phyloP scores from a whole-genome alignment of 2,113 vertebrate species.

The Zosterops pallidus region DNA sequence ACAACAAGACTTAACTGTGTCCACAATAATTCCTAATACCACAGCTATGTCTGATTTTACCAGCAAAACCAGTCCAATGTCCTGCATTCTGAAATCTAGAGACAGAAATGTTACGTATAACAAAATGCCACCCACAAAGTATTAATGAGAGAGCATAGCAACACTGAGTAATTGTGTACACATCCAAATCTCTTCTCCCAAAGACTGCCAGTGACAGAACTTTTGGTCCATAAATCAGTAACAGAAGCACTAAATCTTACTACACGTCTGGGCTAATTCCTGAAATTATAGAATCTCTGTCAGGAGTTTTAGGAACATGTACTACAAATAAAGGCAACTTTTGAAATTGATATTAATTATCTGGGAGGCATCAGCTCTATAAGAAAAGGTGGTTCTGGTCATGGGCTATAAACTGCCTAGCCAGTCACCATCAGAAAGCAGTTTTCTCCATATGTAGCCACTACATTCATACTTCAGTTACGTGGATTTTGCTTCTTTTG shows the following conservation, averaged over 20 bases:
- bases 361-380: not conserved
- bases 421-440: not conserved
- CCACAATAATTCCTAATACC: conserved; percentile 47
- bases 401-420: not conserved
- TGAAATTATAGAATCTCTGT: not conserved
- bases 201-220: not conserved
- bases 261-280: not conserved
- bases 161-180: not conserved
- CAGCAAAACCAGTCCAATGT: not conserved
- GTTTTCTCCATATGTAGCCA: not conserved
- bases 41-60: conserved; percentile 50
- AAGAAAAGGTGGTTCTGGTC: not conserved
- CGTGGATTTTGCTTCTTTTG: not conserved
- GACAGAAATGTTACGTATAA: not conserved
- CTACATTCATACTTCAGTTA: not conserved
- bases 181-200: not conserved
- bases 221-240: not conserved
- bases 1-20: not conserved
- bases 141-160: not conserved
- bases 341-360: not conserved
- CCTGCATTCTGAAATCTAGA: not conserved
- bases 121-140: conserved; percentile 9
- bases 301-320: not conserved
- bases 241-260: not conserved
- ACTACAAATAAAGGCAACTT: not conserved